Conservation (phyloP, 2,888 invertebrate genomes). For the Lottia gigantea region DNA sequence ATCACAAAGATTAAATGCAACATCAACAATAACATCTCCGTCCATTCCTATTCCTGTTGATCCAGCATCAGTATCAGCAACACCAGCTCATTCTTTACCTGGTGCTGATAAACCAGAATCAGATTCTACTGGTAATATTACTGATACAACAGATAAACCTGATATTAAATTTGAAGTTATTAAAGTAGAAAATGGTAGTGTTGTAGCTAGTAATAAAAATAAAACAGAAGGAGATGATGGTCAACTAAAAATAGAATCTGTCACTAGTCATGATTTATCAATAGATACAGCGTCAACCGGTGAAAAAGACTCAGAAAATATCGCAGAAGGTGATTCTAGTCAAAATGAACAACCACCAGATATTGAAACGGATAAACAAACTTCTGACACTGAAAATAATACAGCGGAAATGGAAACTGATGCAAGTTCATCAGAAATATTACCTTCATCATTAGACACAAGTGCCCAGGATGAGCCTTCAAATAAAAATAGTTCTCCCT, state of each 20-base stretch:
- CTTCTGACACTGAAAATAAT: neutral
- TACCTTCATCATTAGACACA: neutral
- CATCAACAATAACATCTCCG: neutral
- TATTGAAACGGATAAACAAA: neutral
- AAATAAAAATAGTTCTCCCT: neutral
- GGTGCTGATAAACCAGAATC: constrained; percentile 10
- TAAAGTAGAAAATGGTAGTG: constrained; percentile 9
- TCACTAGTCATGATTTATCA: constrained; percentile 10
- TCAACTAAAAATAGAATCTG: constrained; percentile 7
- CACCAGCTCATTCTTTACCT: constrained; percentile 7
- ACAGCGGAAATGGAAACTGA: neutral
- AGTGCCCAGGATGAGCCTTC: neutral
- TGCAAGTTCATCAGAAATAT: no score
- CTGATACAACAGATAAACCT: neutral
- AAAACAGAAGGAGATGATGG: neutral
- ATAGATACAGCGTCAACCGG: neutral
- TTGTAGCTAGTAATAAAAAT: constrained; percentile 7
- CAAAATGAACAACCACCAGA: neutral
- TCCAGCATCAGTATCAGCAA: neutral
- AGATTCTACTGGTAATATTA: neutral
- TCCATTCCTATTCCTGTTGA: neutral
- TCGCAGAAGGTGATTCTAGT: neutral
- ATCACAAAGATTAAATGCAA: constrained; percentile 2
- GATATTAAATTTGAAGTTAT: constrained; percentile 8
- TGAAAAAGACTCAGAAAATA: neutral